Percentiles rank a stretch among this genome's conserved stretches.
These are phyloP conservation scores for Aleiodes testaceus DNA, from an alignment of 2,888 invertebrate species.

Conservation along the genomic window DNA sequence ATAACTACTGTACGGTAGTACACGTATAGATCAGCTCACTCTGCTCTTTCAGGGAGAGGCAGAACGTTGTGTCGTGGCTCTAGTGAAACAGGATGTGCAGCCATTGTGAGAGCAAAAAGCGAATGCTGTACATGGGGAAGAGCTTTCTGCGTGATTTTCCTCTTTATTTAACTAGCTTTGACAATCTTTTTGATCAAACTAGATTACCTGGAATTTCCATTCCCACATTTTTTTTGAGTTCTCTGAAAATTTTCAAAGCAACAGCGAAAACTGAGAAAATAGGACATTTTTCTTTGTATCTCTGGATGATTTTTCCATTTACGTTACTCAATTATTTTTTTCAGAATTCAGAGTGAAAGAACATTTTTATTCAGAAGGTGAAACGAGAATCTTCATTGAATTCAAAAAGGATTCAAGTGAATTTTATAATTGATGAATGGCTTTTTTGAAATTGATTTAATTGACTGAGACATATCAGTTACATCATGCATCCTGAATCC, in stretches of 20 bases:
- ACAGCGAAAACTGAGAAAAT: too few species aligned
- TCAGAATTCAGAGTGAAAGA: neutral
- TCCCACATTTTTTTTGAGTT: slow-evolving; percentile 15
- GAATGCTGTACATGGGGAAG: neutral
- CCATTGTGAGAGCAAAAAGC: slow-evolving; percentile 36
- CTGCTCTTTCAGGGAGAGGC: neutral
- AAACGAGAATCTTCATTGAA: too few species aligned
- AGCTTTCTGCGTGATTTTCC: slow-evolving; percentile 2
- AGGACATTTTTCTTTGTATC: neutral
- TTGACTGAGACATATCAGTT: too few species aligned
- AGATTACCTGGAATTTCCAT: slow-evolving; percentile 11
- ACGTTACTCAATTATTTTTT: neutral
- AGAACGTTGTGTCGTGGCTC: neutral
- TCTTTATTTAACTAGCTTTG: neutral
- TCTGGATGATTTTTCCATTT: neutral
- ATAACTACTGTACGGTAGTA: slow-evolving; percentile 47
- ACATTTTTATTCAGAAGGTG: neutral
- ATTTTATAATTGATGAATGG: too few species aligned
- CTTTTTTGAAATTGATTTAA: too few species aligned
- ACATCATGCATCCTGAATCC: too few species aligned
- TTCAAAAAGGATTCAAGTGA: too few species aligned
- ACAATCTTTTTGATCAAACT: slow-evolving; percentile 9
- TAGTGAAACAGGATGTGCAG: slow-evolving; percentile 2
- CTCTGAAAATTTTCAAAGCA: neutral
- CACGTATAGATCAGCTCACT: neutral